Conservation (phyloP, 2,888 invertebrate genomes). For the Psylliodes chrysocephalus region DNA sequence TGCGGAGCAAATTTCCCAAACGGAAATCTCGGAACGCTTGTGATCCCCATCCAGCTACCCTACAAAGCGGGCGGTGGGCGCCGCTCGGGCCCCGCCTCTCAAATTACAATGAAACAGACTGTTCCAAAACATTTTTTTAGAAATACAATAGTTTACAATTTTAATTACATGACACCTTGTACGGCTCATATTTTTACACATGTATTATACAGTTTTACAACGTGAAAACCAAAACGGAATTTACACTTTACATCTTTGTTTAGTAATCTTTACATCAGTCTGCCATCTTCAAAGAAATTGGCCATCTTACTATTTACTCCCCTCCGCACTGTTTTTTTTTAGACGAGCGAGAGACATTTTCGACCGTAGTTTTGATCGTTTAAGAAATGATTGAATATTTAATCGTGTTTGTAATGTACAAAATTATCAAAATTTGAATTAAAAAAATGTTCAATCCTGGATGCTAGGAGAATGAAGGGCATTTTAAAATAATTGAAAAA, state of each 20-base stretch:
- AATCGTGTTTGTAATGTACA: too few relatives aligned
- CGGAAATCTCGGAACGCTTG: constrained; percentile 56
- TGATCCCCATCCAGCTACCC: constrained; percentile 67
- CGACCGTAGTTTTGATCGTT: not conserved
- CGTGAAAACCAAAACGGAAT: constrained; percentile 63
- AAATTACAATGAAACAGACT: constrained; percentile 48
- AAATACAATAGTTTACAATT: constrained; percentile 55
- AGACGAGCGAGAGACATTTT: constrained; percentile 16
- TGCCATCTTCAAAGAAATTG: constrained; percentile 58
- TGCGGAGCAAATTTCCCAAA: constrained; percentile 37
- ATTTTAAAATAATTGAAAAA: too few relatives aligned
- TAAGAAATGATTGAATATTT: too few relatives aligned
- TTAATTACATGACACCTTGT: constrained; percentile 42
- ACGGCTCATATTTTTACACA: constrained; percentile 65
- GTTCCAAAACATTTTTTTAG: constrained; percentile 46
- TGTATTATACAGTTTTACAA: constrained; percentile 64
- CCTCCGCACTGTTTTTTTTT: constrained; percentile 50
- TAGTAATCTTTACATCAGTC: constrained; percentile 66
- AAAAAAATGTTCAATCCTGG: too few relatives aligned
- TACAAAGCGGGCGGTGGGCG: constrained; percentile 51
- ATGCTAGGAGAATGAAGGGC: too few relatives aligned
- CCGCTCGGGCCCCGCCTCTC: constrained; percentile 37
- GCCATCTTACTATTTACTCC: constrained; percentile 56
- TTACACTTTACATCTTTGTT: constrained; percentile 65
- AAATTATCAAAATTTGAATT: too few relatives aligned